phyloP scores from a whole-genome alignment of 2,113 vertebrate species.

The pig (Sus scrofa) region T2T-Sscrofa CM000813.6:152006001-152006500 shows the following conservation, averaged over 20 bases:
- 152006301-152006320: background rate
- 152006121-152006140: background rate
- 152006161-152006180: background rate
- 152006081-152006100: slow-evolving; percentile 53
- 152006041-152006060: slow-evolving; percentile 82
- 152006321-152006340: background rate
- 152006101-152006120: slow-evolving; percentile 43
- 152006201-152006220: background rate
- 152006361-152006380: background rate
- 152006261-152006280: background rate
- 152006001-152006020: slow-evolving; percentile 86
- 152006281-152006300: background rate
- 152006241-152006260: slow-evolving; percentile 8
- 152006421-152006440: background rate
- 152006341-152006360: background rate
- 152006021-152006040: slow-evolving; percentile 87
- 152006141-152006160: background rate
- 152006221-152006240: background rate
- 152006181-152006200: background rate
- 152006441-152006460: background rate
- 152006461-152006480: background rate
- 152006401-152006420: background rate
- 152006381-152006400: background rate
- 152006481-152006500: background rate
- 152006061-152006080: slow-evolving; percentile 40